Percentiles rank a stretch among this genome's conserved stretches.
phyloP scores from a whole-genome alignment of 2,113 vertebrate genomes.

The Mastomys coucha region DNA sequence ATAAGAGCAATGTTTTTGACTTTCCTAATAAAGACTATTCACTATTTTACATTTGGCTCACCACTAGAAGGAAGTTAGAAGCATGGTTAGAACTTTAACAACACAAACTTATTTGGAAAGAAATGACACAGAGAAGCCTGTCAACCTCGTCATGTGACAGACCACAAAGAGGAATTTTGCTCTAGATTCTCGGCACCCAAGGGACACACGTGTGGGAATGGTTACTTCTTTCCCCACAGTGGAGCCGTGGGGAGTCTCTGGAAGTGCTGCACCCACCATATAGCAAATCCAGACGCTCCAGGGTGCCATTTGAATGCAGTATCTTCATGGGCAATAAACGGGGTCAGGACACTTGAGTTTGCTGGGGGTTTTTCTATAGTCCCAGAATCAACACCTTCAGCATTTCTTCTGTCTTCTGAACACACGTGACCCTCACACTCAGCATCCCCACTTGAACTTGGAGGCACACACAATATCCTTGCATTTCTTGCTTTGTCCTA shows the following conservation, averaged over 20 bases:
- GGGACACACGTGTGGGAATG: background rate
- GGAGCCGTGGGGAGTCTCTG: too few species aligned
- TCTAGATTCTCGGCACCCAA: background rate
- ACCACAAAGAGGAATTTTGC: background rate
- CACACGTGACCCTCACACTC: background rate
- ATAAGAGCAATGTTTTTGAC: conserved; percentile 22
- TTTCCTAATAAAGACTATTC: conserved; percentile 17
- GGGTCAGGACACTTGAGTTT: background rate
- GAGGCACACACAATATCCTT: too few species aligned
- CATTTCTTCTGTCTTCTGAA: background rate
- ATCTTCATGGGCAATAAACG: too few species aligned
- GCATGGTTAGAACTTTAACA: background rate
- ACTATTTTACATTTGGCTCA: background rate
- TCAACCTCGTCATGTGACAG: background rate
- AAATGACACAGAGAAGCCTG: background rate
- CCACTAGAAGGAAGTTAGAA: background rate
- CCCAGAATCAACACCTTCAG: background rate
- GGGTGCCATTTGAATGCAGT: background rate
- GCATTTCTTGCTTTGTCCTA: background rate
- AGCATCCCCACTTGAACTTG: background rate
- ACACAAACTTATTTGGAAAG: background rate
- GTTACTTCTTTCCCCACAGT: background rate
- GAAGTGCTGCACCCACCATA: background rate
- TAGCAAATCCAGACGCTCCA: background rate
- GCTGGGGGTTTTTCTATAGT: background rate